Conservation (phyloP, 2,113 vertebrate species). For the Phoxinus phoxinus region DNA sequence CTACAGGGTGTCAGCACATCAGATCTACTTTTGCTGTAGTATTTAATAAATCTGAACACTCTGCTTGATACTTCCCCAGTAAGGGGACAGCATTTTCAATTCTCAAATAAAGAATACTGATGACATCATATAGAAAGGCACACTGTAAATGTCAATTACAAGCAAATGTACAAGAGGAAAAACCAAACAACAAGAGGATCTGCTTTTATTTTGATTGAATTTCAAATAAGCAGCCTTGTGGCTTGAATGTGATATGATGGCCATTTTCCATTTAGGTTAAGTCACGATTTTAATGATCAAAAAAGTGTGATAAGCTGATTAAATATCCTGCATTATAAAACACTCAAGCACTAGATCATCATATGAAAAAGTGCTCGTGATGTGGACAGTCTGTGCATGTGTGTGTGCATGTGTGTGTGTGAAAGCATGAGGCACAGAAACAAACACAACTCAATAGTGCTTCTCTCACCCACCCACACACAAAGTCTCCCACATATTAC, state of each 20-base stretch:
- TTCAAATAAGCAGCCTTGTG: not conserved
- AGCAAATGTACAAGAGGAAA: not conserved
- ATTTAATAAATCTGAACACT: slow-evolving; percentile 15
- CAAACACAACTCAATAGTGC: slow-evolving; percentile 45
- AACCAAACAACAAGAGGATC: not conserved
- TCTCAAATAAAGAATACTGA: not conserved
- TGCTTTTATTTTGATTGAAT: not conserved
- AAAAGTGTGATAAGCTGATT: not conserved
- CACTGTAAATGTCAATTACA: not conserved
- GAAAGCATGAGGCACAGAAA: slow-evolving; percentile 41
- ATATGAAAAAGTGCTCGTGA: not conserved
- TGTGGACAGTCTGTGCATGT: slow-evolving; percentile 31
- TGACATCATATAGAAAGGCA: not conserved
- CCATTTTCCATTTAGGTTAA: slow-evolving; percentile 1
- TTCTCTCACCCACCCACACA: slow-evolving; percentile 50
- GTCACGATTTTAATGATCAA: not conserved
- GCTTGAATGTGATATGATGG: not conserved
- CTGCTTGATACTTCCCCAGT: not conserved
- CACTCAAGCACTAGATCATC: not conserved
- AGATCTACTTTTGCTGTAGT: not conserved
- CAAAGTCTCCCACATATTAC: slow-evolving; percentile 47
- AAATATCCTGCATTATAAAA: not conserved
- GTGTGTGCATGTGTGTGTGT: slow-evolving; percentile 17
- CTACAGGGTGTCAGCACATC: not conserved
- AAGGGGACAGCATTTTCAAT: not conserved